phyloP scores from a whole-genome alignment of 2,888 invertebrate genomes.

The Endotricha flammealis region DNA sequence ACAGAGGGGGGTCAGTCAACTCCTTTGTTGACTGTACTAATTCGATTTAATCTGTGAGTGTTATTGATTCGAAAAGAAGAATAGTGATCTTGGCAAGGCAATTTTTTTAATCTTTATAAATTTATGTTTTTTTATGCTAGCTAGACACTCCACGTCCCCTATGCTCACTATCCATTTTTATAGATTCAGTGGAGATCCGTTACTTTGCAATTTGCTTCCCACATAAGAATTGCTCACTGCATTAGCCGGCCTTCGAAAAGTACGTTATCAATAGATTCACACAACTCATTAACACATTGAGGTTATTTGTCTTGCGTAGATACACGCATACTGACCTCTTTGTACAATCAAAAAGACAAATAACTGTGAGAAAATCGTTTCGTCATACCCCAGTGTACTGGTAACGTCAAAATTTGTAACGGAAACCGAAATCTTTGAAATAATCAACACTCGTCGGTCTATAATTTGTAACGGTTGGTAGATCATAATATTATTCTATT shows the following conservation, averaged over 20 bases:
- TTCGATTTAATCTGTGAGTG: no score
- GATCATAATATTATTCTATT: constrained; percentile 2
- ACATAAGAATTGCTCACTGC: no score
- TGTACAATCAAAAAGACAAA: not conserved
- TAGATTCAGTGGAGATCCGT: no score
- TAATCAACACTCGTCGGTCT: constrained; percentile 14
- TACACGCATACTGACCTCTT: not conserved
- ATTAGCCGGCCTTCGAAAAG: not conserved
- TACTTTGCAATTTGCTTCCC: no score
- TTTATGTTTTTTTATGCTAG: no score
- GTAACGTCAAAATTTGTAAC: constrained; percentile 18
- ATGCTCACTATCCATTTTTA: no score
- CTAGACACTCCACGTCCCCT: no score
- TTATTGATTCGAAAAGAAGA: no score
- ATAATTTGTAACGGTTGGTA: constrained; percentile 6
- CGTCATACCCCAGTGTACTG: constrained; percentile 16
- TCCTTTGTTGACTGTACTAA: no score
- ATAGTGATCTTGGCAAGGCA: no score
- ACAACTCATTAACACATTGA: not conserved
- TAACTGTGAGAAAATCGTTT: constrained; percentile 14
- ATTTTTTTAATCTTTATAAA: no score
- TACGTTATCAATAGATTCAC: not conserved
- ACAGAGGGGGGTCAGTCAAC: no score
- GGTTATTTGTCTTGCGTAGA: not conserved
- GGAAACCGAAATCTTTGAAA: constrained; percentile 14